These are phyloP conservation scores for Agelas oroides DNA, from an alignment of 37 sponge, comb jelly and placozoan species.

Conservation along the genomic window DNA sequence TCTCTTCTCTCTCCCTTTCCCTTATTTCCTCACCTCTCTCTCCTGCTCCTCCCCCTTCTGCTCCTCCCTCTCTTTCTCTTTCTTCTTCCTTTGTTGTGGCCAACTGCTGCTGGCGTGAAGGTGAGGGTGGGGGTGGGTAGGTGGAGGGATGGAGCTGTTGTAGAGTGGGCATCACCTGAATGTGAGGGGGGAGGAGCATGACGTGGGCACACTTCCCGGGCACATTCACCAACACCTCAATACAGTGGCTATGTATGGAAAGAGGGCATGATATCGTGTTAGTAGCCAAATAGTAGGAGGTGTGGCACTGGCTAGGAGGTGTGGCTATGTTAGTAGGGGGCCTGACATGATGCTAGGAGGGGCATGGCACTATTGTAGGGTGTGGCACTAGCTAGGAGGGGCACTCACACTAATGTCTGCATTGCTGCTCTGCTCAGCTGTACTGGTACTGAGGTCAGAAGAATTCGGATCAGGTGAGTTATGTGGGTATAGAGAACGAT, in stretches of 20 bases:
- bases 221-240: slow-evolving; percentile 40
- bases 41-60: slow-evolving; percentile 2
- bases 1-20: background rate
- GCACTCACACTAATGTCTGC: slow-evolving; percentile 19
- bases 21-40: background rate
- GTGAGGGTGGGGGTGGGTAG: background rate
- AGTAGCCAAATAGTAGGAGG: too few species aligned
- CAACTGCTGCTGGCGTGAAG: background rate
- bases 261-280: background rate
- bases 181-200: slow-evolving; percentile 12
- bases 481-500: background rate
- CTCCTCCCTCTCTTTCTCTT: background rate
- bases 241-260: slow-evolving; percentile 20
- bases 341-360: too few species aligned
- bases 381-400: too few species aligned
- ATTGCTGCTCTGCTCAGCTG: background rate
- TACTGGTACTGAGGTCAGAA: slow-evolving; percentile 12
- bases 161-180: slow-evolving; percentile 8
- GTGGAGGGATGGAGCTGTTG: background rate
- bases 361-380: too few species aligned
- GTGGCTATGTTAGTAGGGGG: too few species aligned
- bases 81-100: background rate
- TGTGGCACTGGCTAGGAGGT: too few species aligned
- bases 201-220: background rate
- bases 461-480: slow-evolving; percentile 18